phyloP scores from a whole-genome alignment of 2,888 invertebrate genomes.

The Tipula vernalis region DNA sequence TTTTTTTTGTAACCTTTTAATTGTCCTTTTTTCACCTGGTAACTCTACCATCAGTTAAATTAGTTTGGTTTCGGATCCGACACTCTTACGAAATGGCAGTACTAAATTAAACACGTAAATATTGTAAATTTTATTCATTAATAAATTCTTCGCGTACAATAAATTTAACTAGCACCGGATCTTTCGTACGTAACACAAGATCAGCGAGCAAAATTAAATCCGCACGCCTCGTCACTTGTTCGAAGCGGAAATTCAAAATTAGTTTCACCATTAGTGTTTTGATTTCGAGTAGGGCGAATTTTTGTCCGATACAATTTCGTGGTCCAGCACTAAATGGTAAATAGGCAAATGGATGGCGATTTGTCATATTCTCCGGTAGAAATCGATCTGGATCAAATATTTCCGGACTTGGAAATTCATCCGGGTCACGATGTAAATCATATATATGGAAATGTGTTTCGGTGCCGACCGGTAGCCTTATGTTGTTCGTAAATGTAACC shows the following conservation, averaged over 20 bases:
- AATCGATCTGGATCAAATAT: constrained; percentile 48
- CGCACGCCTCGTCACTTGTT: constrained; percentile 37
- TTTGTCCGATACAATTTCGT: constrained; percentile 35
- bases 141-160: background rate
- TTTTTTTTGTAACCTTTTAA: no score
- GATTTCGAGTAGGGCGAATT: constrained; percentile 53
- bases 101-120: no score
- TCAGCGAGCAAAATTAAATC: constrained; percentile 36
- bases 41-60: no score
- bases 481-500: constrained; percentile 18
- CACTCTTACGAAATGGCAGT: no score
- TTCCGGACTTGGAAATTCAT: constrained; percentile 49
- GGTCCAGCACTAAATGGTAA: constrained; percentile 39
- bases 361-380: constrained; percentile 31
- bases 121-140: background rate
- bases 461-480: constrained; percentile 38
- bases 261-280: constrained; percentile 43
- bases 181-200: constrained; percentile 36
- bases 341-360: constrained; percentile 48
- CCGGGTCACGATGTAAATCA: constrained; percentile 49
- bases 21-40: no score
- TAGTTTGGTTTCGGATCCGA: no score
- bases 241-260: constrained; percentile 39
- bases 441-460: constrained; percentile 45
- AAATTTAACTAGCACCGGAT: background rate